Evolutionary conservation across 2,888 invertebrate genomes (phyloP).

Genomic region (Halictus ligatus): DNA sequence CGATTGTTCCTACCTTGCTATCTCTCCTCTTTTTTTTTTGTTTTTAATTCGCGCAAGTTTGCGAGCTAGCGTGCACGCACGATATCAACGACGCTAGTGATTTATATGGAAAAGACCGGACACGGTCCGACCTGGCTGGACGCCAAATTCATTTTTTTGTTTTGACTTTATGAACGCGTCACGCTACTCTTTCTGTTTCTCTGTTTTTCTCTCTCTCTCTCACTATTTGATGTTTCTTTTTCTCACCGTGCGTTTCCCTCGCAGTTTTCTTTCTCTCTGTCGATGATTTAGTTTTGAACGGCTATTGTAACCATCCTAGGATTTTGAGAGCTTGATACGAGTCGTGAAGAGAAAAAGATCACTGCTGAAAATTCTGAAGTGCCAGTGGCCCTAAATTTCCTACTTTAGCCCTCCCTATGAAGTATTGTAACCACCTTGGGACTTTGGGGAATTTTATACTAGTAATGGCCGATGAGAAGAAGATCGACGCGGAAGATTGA

Average conservation of each 20-base stretch:
- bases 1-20: conserved; percentile 25
- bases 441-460: no score
- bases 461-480: no score
- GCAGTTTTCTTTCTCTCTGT: not conserved
- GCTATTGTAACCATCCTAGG: not conserved
- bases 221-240: not conserved
- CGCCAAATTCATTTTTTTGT: conserved; percentile 49
- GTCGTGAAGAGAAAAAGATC: no score
- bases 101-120: conserved; percentile 42
- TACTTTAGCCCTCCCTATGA: no score
- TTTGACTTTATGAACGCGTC: conserved; percentile 40
- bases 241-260: not conserved
- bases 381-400: no score
- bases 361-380: no score
- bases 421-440: no score
- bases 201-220: not conserved
- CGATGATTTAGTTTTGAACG: conserved; percentile 16
- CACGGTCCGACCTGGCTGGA: conserved; percentile 9
- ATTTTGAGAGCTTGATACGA: not conserved
- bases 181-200: not conserved
- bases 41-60: conserved; percentile 30
- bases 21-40: not conserved
- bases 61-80: not conserved
- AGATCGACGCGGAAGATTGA: no score
- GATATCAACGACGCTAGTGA: conserved; percentile 21